These are phyloP conservation scores for Popillia japonica DNA, from an alignment of 1,140 invertebrate species.

Conservation along the genomic window DNA sequence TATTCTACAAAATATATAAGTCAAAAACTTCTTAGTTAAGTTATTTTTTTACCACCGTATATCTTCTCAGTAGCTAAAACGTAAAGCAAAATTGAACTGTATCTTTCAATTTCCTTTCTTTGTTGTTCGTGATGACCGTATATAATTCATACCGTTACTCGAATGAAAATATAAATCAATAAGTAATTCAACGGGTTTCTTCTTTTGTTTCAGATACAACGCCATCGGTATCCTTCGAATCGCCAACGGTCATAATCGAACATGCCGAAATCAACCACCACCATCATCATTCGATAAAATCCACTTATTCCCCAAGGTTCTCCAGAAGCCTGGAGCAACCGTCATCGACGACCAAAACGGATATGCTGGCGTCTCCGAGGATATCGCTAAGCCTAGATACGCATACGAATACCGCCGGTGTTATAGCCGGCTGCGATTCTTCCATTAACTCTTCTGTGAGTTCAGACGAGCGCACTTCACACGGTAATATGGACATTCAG, in stretches of 20 bases:
- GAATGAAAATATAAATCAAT: too few relatives aligned
- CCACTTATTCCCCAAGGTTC: conserved; percentile 46
- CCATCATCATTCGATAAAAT: conserved; percentile 21
- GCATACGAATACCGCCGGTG: conserved; percentile 7
- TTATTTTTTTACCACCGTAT: too few relatives aligned
- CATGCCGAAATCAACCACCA: conserved; percentile 40
- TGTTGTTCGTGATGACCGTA: too few relatives aligned
- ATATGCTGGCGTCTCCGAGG: conserved; percentile 47
- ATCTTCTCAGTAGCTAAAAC: too few relatives aligned
- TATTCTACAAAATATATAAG: too few relatives aligned
- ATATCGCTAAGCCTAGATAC: conserved; percentile 56
- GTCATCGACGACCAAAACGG: conserved; percentile 38
- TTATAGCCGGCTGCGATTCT: conserved; percentile 4
- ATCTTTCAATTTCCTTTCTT: too few relatives aligned
- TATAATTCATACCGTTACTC: too few relatives aligned
- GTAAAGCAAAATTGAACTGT: too few relatives aligned
- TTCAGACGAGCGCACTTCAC: conserved; percentile 12
- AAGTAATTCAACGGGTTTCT: too few relatives aligned
- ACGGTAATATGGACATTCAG: neutral
- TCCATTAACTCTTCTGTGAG: conserved; percentile 26
- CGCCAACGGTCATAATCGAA: conserved; percentile 42
- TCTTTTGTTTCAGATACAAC: conserved; percentile 14
- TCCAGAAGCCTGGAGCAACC: conserved; percentile 57
- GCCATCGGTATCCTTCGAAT: conserved; percentile 40
- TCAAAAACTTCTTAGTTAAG: too few relatives aligned